Conservation (phyloP, 2,797 vertebrate species). For the Neostethus bicornis region DNA sequence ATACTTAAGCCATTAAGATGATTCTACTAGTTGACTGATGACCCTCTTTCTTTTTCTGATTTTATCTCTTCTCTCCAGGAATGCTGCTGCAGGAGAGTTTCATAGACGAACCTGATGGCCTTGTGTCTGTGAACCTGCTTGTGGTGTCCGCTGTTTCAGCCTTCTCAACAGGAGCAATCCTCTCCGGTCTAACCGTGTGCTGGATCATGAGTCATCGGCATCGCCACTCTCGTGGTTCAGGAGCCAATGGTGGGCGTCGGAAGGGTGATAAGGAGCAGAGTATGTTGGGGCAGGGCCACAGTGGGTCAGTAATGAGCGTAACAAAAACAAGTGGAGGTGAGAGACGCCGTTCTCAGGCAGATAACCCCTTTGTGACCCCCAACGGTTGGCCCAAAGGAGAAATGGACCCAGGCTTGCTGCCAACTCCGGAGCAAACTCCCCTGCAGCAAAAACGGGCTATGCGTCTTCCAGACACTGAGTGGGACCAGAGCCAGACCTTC, state of each 20-base stretch:
- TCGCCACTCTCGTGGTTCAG: conserved; percentile 72
- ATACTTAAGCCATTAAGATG: conserved; percentile 37
- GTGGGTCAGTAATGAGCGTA: conserved; percentile 91
- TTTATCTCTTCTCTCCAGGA: conserved; percentile 46
- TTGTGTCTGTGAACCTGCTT: conserved; percentile 93
- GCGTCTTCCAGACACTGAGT: conserved; percentile 80
- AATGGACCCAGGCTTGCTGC: conserved; percentile 89
- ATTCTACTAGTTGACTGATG: conserved; percentile 27
- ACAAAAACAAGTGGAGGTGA: conserved; percentile 85
- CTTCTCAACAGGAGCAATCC: conserved; percentile 90
- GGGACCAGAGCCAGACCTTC: conserved; percentile 91
- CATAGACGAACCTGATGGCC: conserved; percentile 88
- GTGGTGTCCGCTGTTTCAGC: conserved; percentile 93
- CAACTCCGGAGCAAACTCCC: conserved; percentile 95
- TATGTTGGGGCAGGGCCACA: conserved; percentile 87
- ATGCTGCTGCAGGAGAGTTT: conserved; percentile 88
- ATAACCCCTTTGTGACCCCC: conserved; percentile 86
- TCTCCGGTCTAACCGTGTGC: conserved; percentile 93
- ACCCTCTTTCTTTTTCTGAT: conserved; percentile 19
- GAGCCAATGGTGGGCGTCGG: conserved; percentile 77
- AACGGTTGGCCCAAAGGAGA: conserved; percentile 92
- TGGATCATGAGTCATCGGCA: conserved; percentile 96
- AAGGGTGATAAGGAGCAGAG: conserved; percentile 89
- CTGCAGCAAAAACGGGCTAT: conserved; percentile 90
- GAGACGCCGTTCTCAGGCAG: conserved; percentile 77